Evolutionary conservation across 2,113 vertebrate species (phyloP), one percentile per base, ranked within the genome.

Genomic region (Nycticryphes semicollaris): DNA sequence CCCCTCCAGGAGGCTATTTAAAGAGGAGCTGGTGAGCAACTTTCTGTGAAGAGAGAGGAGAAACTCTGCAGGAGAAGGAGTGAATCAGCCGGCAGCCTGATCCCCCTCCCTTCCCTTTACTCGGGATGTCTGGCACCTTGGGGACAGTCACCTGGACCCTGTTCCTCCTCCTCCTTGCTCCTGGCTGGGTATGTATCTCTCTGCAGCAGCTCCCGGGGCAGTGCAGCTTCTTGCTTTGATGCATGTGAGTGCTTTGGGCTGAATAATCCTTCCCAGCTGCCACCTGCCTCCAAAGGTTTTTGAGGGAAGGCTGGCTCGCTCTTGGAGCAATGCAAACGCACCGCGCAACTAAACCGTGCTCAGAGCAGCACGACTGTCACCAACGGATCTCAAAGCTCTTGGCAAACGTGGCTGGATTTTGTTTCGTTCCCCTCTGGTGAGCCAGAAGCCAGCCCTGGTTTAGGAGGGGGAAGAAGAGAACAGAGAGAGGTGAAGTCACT

Each of bases 1-100:
- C 96, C 67, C 92, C 84, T 80, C 68, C 74, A 4, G 73, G 21
- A 84, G 87, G 28, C 47, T 69, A 92, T 96, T 96, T 97, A 96
- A 84, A 50, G 64, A 84, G 93, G 77, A 83, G 56, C 83, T 21
- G 76, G 9, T 20, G 50, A 3, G 11, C 60, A 5, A 1, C 12
- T 59, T 31, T 25, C n/a, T 83, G 20, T 48, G 12, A 39, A 62
- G 31, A 35, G 72, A 47, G 63, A 39, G 17, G 45, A n/a, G 56
- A 11, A 77, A 3, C 4, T 74, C 11, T 0, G 5, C 4, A 45
- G 31, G 28, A 62, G 62, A 0, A 10, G 72, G 50, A 11, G n/a
- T 1, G 37, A 8, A 39, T 3, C 27, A 22, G 47, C 3, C 5
- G 1, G 63, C 76, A 51, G 82, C 28, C 21, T 41, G n/a, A 57